A percentile compares a stretch with the other conserved stretches of the same genome.
phyloP scores from a whole-genome alignment of 2,113 vertebrate genomes.

The Dipodomys merriami region DNA sequence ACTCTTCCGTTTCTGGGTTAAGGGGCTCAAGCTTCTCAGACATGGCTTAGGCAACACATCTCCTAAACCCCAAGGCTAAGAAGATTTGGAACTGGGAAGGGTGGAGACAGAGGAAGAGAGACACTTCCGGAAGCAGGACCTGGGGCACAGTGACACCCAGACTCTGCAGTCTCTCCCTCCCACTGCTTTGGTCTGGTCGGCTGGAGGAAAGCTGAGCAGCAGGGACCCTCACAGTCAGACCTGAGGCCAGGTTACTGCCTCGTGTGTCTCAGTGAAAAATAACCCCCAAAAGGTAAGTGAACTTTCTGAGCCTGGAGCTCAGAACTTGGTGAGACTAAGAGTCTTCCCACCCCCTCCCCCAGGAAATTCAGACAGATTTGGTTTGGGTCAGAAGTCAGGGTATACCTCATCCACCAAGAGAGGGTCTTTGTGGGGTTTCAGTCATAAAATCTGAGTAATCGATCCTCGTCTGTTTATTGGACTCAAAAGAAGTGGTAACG shows the following conservation, averaged over 20 bases:
- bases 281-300: constrained; percentile 39
- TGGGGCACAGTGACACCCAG: neutral
- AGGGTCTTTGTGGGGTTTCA: neutral
- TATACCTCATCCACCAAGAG: neutral
- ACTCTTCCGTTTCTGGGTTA: constrained; percentile 62
- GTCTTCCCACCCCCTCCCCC: neutral
- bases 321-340: neutral
- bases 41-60: neutral
- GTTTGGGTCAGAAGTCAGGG: neutral
- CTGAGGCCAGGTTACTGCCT: neutral
- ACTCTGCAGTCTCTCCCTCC: neutral
- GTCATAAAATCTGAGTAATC: too few relatives aligned
- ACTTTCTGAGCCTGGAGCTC: neutral
- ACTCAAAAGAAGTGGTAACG: neutral
- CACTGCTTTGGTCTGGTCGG: neutral
- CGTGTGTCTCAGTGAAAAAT: neutral
- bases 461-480: neutral
- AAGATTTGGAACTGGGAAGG: neutral
- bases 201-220: neutral
- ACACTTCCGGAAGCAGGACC: neutral
- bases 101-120: neutral
- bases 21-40: constrained; percentile 53
- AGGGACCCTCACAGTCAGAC: neutral
- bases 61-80: constrained; percentile 52
- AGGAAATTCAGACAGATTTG: neutral